Evolutionary conservation across 92 coral and sea anemone genomes (phyloP).

Genomic region (Zoanthus sociatus): DNA sequence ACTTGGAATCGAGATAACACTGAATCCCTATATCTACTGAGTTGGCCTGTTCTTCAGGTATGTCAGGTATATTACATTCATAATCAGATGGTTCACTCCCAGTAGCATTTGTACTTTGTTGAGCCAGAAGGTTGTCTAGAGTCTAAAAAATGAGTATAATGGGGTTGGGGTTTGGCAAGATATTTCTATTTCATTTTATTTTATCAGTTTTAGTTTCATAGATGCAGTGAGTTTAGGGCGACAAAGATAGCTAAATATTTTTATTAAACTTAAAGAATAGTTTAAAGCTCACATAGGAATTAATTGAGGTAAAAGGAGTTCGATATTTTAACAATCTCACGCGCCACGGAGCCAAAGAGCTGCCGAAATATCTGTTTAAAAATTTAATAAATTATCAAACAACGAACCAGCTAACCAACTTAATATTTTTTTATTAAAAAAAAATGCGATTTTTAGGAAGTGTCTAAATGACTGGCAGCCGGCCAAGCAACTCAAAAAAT

Average conservation of each 20-base stretch:
- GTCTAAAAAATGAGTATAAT: slow-evolving; percentile 1
- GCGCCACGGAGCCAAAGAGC: neutral
- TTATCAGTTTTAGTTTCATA: neutral
- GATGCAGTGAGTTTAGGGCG: neutral
- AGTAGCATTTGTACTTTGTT: neutral
- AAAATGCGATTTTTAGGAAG: neutral
- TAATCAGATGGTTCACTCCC: neutral
- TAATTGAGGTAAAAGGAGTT: neutral
- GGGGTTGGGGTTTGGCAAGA: neutral
- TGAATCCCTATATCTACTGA: neutral
- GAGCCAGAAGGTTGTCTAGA: slow-evolving; percentile 12
- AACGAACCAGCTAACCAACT: neutral
- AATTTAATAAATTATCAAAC: too few species aligned
- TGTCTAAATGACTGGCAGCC: neutral
- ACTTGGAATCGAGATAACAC: neutral
- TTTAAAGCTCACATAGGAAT: neutral
- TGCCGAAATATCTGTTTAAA: neutral
- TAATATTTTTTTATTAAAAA: too few species aligned
- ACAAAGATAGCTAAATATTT: neutral
- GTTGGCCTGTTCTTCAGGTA: neutral
- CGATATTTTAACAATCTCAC: neutral
- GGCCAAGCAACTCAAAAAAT: neutral
- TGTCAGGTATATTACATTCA: neutral
- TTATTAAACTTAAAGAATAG: neutral
- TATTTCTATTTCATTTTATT: neutral